These are phyloP conservation scores for Tychaedon coryphoeus DNA, from an alignment of 2,113 vertebrate species.

Conservation along the genomic window DNA sequence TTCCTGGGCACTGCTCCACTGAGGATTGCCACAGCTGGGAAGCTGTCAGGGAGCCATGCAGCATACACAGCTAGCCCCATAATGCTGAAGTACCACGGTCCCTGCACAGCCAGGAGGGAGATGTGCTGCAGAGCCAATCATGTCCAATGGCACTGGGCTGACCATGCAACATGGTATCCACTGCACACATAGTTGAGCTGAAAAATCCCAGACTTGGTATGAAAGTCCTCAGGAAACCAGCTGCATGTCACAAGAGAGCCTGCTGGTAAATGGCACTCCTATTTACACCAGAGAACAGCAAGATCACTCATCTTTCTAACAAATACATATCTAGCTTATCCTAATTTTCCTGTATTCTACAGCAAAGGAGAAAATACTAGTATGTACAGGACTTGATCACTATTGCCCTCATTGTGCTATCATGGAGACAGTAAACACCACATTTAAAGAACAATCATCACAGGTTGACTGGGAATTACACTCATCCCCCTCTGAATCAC, in stretches of 20 bases:
- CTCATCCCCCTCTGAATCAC: neutral
- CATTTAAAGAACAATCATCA: neutral
- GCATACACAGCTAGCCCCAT: neutral
- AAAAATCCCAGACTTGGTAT: neutral
- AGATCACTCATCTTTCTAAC: neutral
- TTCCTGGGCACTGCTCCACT: neutral
- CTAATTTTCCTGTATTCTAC: neutral
- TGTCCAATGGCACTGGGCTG: accelerated
- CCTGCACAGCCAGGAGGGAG: neutral
- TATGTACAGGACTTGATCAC: neutral
- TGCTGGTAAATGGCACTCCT: neutral
- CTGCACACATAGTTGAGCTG: neutral
- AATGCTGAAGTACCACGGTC: accelerated
- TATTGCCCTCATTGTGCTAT: neutral
- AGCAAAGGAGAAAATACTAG: neutral
- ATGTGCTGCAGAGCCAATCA: neutral
- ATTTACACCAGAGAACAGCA: neutral
- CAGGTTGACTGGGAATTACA: neutral
- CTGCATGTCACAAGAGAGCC: neutral
- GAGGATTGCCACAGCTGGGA: neutral
- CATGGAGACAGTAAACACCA: neutral
- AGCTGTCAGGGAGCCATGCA: neutral
- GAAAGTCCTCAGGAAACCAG: neutral
- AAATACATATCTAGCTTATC: neutral
- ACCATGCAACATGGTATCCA: neutral